Evolutionary conservation across 2,888 invertebrate species (phyloP).

Genomic region (Acanthosoma haemorrhoidale): DNA sequence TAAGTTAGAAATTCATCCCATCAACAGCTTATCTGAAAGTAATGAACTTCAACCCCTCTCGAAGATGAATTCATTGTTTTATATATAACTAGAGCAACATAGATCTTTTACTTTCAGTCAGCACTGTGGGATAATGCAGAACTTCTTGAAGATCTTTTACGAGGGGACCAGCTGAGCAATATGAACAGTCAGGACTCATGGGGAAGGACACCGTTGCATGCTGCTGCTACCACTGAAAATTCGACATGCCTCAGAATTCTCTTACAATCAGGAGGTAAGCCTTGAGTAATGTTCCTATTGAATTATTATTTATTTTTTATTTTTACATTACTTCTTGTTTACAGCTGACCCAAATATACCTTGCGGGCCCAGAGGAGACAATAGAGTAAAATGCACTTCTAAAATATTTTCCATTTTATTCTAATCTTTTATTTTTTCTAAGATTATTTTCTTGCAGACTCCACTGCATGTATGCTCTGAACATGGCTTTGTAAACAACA

Average conservation of each 20-base stretch:
- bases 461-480: constrained; percentile 77
- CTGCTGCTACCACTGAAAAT: constrained; percentile 72
- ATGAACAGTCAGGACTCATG: constrained; percentile 68
- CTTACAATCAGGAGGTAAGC: constrained; percentile 60
- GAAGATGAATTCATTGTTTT: background rate
- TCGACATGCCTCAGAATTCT: constrained; percentile 69
- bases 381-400: constrained; percentile 51
- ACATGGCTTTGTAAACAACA: constrained; percentile 68
- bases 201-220: constrained; percentile 73
- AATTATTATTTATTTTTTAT: constrained; percentile 4
- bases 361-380: constrained; percentile 63
- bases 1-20: too few relatives aligned
- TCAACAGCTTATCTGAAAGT: too few relatives aligned
- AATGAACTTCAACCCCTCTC: too few relatives aligned
- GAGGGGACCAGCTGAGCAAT: constrained; percentile 58
- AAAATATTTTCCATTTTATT: background rate
- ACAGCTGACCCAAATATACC: constrained; percentile 61
- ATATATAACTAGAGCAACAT: background rate
- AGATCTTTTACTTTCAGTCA: constrained; percentile 52
- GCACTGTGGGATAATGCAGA: constrained; percentile 86
- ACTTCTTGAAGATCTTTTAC: constrained; percentile 70
- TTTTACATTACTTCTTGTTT: constrained; percentile 32
- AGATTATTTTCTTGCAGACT: constrained; percentile 52
- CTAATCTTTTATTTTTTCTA: background rate
- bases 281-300: background rate